Evolutionary conservation across 2,797 vertebrate species (phyloP).

Genomic region (Microtus obscurus): DNA sequence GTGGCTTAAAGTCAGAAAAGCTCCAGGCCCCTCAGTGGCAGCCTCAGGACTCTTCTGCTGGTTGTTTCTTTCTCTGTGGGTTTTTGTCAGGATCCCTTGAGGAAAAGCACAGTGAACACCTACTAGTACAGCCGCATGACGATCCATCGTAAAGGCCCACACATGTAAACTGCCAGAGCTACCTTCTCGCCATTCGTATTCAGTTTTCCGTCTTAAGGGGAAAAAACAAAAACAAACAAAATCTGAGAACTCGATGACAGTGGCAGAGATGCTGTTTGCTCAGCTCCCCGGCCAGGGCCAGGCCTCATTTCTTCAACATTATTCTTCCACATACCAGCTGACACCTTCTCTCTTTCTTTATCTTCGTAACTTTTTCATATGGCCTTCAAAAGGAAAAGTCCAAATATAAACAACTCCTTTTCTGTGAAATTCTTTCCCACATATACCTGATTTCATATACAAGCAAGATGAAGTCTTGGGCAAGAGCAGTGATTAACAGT

Average conservation of each 20-base stretch:
- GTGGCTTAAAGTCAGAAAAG: constrained; percentile 7
- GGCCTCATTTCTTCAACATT: background rate
- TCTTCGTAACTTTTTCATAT: constrained; percentile 6
- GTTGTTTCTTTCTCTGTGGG: background rate
- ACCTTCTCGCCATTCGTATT: background rate
- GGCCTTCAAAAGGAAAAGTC: constrained; percentile 48
- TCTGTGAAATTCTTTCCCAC: constrained; percentile 16
- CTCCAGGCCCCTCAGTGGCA: background rate
- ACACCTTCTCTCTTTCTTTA: background rate
- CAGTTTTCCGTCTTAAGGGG: background rate
- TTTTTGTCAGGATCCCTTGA: background rate
- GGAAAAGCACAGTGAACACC: background rate
- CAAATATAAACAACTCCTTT: background rate
- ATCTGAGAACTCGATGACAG: background rate
- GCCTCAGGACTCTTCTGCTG: background rate
- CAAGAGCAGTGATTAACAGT: background rate
- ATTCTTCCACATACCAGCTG: background rate
- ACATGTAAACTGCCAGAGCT: background rate
- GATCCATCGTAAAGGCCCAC: background rate
- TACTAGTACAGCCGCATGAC: background rate
- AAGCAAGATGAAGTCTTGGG: background rate
- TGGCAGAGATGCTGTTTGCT: background rate
- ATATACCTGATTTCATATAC: background rate
- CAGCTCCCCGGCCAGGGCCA: background rate
- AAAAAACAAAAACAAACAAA: background rate